These are phyloP conservation scores for Callorhinus ursinus DNA, from an alignment of 2,113 vertebrate genomes.

Conservation along the genomic window DNA sequence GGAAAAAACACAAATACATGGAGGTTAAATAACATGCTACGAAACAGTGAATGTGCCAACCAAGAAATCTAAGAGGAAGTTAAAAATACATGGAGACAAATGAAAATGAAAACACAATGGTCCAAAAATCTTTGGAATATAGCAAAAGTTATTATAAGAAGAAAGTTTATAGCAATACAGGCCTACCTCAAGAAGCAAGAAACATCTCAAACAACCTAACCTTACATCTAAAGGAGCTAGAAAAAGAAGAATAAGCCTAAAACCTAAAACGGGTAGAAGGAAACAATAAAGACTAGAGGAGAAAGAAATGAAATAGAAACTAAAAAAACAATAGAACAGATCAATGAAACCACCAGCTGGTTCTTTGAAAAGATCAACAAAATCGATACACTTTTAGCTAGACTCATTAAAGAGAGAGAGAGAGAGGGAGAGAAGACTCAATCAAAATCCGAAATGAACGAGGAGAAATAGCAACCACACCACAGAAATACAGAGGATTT, in stretches of 20 bases:
- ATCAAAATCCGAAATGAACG: not conserved
- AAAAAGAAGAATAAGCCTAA: not conserved
- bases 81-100: not conserved
- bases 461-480: not conserved
- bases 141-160: not conserved
- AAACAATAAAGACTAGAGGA: not conserved
- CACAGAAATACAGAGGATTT: not conserved
- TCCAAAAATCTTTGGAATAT: not conserved
- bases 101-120: not conserved
- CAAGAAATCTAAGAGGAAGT: not conserved
- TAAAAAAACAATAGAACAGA: not conserved
- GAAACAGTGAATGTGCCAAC: not conserved
- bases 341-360: not conserved
- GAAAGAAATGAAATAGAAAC: not conserved
- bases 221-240: not conserved
- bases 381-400: not conserved
- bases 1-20: not conserved
- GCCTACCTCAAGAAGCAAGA: not conserved
- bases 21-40: not conserved
- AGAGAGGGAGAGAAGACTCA: not conserved
- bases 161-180: not conserved
- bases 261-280: not conserved
- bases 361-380: not conserved
- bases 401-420: not conserved
- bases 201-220: not conserved